These are phyloP conservation scores for Podiceps cristatus DNA, from an alignment of 2,113 vertebrate genomes.

Conservation along the genomic window DNA sequence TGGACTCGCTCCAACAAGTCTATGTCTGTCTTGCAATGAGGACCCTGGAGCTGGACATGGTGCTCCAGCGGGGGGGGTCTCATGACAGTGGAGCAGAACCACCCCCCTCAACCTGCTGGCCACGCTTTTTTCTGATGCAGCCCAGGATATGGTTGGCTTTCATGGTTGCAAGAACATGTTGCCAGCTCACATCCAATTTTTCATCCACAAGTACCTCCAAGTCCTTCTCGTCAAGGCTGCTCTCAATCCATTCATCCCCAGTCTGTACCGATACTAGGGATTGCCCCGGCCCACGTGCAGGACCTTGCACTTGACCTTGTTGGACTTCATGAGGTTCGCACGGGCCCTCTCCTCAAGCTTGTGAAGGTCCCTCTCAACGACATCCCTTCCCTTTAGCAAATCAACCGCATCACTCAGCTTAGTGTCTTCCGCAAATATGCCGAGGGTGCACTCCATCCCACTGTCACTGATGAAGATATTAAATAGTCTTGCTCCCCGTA, in stretches of 20 bases:
- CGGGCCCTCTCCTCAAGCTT: fast-evolving
- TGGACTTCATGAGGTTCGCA: not conserved
- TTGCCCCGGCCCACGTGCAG: too few relatives aligned
- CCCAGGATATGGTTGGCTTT: not conserved
- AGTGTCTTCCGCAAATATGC: not conserved
- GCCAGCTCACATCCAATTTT: not conserved
- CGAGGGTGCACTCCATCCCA: not conserved
- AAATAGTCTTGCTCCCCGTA: not conserved
- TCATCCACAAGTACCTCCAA: not conserved
- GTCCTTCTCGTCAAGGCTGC: not conserved
- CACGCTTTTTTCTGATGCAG: not conserved
- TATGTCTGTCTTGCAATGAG: not conserved
- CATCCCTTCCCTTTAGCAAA: not conserved
- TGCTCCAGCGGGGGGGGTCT: not conserved
- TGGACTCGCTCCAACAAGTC: not conserved
- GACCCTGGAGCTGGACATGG: not conserved
- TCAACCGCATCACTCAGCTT: not conserved
- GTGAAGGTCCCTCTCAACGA: not conserved
- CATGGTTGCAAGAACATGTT: not conserved
- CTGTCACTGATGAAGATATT: not conserved
- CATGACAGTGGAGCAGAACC: not conserved
- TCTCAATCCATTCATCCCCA: not conserved
- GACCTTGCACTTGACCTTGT: not conserved
- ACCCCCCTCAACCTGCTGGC: not conserved
- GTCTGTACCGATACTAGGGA: not conserved